A percentile compares a stretch with the other conserved stretches of the same genome.
Evolutionary conservation across 2,797 vertebrate genomes (phyloP).

Genomic region (Argyrosomus regius): DNA sequence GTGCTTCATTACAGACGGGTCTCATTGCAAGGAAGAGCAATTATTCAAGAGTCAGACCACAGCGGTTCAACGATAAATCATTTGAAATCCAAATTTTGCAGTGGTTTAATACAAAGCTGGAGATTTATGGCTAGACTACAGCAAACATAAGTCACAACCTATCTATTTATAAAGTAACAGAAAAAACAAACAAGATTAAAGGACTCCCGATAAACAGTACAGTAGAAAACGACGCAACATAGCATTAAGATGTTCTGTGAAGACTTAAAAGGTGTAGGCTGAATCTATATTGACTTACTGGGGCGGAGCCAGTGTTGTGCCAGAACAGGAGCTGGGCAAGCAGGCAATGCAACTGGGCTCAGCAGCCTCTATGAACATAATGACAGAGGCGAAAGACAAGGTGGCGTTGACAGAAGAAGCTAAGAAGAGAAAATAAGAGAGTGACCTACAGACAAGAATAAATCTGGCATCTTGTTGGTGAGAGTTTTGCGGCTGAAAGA

Average conservation of each 20-base stretch:
- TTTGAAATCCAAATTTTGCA: not conserved
- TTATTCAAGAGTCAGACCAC: conserved; percentile 2
- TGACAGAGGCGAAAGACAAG: too few relatives aligned
- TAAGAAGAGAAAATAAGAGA: too few relatives aligned
- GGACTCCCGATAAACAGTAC: too few relatives aligned
- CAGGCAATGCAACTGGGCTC: too few relatives aligned
- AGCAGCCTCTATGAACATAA: too few relatives aligned
- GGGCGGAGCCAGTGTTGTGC: too few relatives aligned
- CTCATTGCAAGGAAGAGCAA: not conserved
- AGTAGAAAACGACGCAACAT: not conserved
- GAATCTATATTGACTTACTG: too few relatives aligned
- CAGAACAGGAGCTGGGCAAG: too few relatives aligned
- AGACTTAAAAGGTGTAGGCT: not conserved
- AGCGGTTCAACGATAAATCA: not conserved
- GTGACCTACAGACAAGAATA: too few relatives aligned
- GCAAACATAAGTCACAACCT: not conserved
- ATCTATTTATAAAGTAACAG: not conserved
- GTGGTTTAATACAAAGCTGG: not conserved
- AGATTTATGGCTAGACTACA: not conserved
- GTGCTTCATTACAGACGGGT: not conserved
- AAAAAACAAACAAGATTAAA: not conserved
- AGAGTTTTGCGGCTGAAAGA: too few relatives aligned
- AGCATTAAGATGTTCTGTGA: not conserved
- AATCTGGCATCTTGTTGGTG: too few relatives aligned
- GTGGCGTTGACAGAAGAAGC: too few relatives aligned